phyloP scores from a whole-genome alignment of 2,888 invertebrate species.

The Elegia similella region DNA sequence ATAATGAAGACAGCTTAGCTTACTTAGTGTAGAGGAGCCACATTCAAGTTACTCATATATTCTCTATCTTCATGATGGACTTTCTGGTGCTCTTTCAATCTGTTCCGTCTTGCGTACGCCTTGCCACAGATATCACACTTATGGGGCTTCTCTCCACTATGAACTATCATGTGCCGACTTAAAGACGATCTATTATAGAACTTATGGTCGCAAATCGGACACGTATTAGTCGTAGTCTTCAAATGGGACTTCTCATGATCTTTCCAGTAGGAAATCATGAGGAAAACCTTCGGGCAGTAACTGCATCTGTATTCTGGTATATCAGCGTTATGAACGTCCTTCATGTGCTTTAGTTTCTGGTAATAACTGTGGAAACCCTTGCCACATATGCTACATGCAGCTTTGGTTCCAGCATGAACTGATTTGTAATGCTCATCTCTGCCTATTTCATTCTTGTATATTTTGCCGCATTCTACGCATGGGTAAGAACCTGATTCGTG shows the following conservation, averaged over 20 bases:
- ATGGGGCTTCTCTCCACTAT: constrained; percentile 10
- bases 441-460: constrained; percentile 14
- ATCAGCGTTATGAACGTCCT: constrained; percentile 4
- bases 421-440: constrained; percentile 11
- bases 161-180: constrained; percentile 13
- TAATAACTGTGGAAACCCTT: constrained; percentile 12
- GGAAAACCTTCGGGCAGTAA: constrained; percentile 17
- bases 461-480: constrained; percentile 21
- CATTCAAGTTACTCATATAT: not conserved
- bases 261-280: constrained; percentile 42
- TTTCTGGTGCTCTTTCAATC: constrained; percentile 14
- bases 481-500: constrained; percentile 31
- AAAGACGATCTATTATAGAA: constrained; percentile 7
- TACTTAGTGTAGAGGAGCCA: no score
- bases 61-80: constrained; percentile 13
- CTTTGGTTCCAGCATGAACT: constrained; percentile 11
- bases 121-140: constrained; percentile 16
- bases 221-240: constrained; percentile 14
- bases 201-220: constrained; percentile 18
- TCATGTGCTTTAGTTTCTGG: constrained; percentile 15
- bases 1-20: no score
- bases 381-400: constrained; percentile 8
- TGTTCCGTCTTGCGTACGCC: constrained; percentile 8
- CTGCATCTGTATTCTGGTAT: constrained; percentile 18
- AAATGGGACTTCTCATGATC: constrained; percentile 15